phyloP scores from a whole-genome alignment of 2,888 invertebrate genomes.

The Aleiodes alternator region DNA sequence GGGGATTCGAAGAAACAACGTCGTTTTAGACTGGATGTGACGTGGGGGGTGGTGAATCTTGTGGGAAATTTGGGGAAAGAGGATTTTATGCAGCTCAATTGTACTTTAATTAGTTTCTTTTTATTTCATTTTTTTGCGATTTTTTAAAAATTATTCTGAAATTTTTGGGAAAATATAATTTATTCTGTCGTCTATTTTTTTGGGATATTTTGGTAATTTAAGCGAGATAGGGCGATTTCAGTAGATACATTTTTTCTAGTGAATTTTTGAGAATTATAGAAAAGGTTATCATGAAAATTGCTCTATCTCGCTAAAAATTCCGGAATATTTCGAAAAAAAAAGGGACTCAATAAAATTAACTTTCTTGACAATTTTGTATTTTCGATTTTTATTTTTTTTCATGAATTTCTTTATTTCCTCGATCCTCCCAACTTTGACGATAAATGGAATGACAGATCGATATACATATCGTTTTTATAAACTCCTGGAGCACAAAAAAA shows the following conservation, averaged over 20 bases:
- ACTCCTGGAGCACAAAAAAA: conserved; percentile 8
- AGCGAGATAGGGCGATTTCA: no score
- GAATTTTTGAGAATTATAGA: no score
- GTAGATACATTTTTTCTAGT: no score
- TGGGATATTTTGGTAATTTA: no score
- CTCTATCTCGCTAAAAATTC: no score
- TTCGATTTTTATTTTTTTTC: background rate
- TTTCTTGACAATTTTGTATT: background rate
- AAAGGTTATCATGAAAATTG: no score
- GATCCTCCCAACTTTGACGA: conserved; percentile 19
- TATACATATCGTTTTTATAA: conserved; percentile 23
- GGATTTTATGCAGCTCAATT: conserved; percentile 8
- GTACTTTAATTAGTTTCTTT: background rate
- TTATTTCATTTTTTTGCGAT: background rate
- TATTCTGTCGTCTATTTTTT: no score
- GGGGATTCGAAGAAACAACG: conserved; percentile 41
- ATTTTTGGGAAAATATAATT: no score
- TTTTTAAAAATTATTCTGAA: no score
- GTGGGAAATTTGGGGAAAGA: conserved; percentile 2
- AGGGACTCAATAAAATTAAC: no score
- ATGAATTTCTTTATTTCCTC: conserved; percentile 10
- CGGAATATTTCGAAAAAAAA: no score
- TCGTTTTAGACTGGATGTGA: conserved; percentile 29
- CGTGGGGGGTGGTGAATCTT: conserved; percentile 13
- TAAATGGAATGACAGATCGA: conserved; percentile 14